phyloP scores from a whole-genome alignment of 64 coral and sea anemone species.

The Orbicella faveolata region DNA sequence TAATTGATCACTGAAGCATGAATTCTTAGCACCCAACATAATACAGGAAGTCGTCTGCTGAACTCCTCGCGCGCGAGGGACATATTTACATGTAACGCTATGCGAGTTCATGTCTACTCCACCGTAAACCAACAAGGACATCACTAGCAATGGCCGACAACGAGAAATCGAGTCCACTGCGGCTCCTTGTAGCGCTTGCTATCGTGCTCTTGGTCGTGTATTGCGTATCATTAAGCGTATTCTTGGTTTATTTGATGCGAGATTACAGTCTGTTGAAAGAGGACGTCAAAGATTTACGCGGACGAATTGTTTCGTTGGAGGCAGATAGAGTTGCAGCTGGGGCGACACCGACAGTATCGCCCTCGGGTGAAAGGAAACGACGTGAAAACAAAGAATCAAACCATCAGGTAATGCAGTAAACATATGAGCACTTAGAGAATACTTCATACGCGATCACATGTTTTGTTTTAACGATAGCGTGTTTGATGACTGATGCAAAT shows the following conservation, averaged over 20 bases:
- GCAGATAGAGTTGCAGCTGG: neutral
- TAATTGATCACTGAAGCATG: neutral
- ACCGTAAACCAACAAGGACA: neutral
- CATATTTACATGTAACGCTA: neutral
- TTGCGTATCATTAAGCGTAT: conserved; percentile 38
- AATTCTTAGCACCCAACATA: neutral
- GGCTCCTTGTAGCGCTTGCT: conserved; percentile 14
- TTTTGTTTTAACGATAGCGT: neutral
- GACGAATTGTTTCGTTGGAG: conserved; percentile 5
- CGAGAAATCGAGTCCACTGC: neutral
- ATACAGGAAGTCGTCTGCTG: neutral
- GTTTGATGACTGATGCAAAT: conserved; percentile 4
- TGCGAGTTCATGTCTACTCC: neutral
- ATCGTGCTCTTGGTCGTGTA: conserved; percentile 31
- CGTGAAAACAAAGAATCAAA: conserved; percentile 4
- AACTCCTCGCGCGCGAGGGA: neutral
- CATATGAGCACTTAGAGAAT: neutral
- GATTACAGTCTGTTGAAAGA: conserved; percentile 20
- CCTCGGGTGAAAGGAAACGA: neutral
- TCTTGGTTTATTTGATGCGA: conserved; percentile 39
- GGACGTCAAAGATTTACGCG: conserved; percentile 12
- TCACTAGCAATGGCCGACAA: conserved; percentile 17
- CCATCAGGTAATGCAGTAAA: neutral
- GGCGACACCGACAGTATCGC: neutral
- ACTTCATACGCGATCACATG: conserved; percentile 12